Conservation (phyloP, 1,140 invertebrate species). For the Bicyclus anynana region DNA sequence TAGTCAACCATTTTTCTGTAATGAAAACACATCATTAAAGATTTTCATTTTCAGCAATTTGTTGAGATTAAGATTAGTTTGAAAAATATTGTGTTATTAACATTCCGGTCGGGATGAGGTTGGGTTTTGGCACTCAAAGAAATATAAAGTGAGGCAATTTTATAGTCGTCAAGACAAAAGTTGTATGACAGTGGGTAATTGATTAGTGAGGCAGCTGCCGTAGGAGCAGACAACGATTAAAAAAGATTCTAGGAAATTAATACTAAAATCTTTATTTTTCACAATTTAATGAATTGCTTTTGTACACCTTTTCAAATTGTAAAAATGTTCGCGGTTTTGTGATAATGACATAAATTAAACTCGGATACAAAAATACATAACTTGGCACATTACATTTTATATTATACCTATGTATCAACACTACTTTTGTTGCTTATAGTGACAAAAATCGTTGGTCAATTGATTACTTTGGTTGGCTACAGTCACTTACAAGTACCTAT, state of each 20-base stretch:
- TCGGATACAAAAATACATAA: neutral
- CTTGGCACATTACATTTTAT: no score
- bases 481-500: no score
- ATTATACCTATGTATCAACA: no score
- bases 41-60: slow-evolving; percentile 68
- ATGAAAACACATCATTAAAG: slow-evolving; percentile 52
- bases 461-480: no score
- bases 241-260: neutral
- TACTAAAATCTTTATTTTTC: neutral
- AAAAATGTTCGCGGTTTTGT: neutral
- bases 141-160: slow-evolving; percentile 62
- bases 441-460: no score
- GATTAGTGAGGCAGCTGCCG: slow-evolving; percentile 65
- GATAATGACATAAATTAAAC: neutral
- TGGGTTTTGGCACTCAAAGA: slow-evolving; percentile 63
- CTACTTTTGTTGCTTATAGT: no score
- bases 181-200: slow-evolving; percentile 59
- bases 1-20: slow-evolving; percentile 34
- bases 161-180: slow-evolving; percentile 62
- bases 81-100: slow-evolving; percentile 71
- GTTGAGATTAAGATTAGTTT: slow-evolving; percentile 62
- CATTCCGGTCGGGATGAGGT: slow-evolving; percentile 58
- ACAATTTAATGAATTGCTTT: neutral
- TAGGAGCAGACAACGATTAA: slow-evolving; percentile 17
- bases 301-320: neutral